phyloP scores from a whole-genome alignment of 2,888 invertebrate genomes.

The Hypsopygia costalis region DNA sequence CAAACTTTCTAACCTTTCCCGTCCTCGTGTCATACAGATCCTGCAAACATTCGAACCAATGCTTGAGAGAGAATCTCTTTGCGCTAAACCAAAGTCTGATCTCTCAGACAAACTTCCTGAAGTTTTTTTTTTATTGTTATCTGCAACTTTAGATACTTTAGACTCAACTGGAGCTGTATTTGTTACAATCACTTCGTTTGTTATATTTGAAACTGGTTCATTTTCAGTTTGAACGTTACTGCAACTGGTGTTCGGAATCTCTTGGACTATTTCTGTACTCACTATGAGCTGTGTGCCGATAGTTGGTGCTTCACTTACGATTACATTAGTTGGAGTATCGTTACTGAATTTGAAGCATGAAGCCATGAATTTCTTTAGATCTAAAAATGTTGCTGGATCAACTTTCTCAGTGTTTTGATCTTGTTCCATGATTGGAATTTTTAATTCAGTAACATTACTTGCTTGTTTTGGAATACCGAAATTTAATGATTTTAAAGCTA shows the following conservation, averaged over 20 bases:
- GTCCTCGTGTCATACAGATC: constrained; percentile 81
- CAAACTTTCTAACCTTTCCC: constrained; percentile 51
- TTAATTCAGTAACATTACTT: constrained; percentile 41
- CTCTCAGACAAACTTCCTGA: constrained; percentile 51
- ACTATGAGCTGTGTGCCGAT: constrained; percentile 35
- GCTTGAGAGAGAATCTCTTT: constrained; percentile 69
- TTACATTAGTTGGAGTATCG: constrained; percentile 29
- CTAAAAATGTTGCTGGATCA: constrained; percentile 47
- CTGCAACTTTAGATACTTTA: constrained; percentile 41
- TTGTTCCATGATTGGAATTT: constrained; percentile 42
- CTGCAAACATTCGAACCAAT: constrained; percentile 83
- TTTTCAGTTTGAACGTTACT: constrained; percentile 32
- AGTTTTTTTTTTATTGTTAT: constrained; percentile 48
- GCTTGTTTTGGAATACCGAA: constrained; percentile 36
- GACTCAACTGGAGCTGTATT: constrained; percentile 29
- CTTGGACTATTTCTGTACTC: constrained; percentile 24
- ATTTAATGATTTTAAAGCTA: constrained; percentile 57
- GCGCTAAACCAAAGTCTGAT: constrained; percentile 49
- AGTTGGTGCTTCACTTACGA: constrained; percentile 35
- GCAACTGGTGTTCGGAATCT: constrained; percentile 36
- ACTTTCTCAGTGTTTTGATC: constrained; percentile 27
- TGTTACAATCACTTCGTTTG: constrained; percentile 51
- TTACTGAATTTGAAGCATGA: constrained; percentile 60
- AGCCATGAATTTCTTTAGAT: constrained; percentile 61
- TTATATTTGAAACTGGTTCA: constrained; percentile 19